phyloP scores from a whole-genome alignment of 1,140 invertebrate species.

The Tetramorium parvispinum region DNA sequence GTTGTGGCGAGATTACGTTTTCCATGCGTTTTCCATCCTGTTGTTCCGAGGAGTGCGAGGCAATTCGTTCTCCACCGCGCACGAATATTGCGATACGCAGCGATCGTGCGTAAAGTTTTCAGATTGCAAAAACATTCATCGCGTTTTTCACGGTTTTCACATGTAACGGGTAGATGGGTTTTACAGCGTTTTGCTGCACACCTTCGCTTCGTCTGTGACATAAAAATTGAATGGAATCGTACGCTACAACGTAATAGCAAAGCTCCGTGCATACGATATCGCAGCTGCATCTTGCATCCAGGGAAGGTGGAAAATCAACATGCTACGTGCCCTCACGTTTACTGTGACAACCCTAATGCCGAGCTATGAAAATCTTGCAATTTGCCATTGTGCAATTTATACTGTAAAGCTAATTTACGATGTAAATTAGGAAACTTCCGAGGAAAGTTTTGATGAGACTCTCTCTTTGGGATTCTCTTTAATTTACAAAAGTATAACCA shows the following conservation, averaged over 20 bases:
- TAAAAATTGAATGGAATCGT: conserved; percentile 10
- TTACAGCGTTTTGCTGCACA: conserved; percentile 8
- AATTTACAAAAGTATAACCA: not conserved
- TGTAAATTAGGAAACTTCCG: not conserved
- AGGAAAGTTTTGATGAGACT: not conserved
- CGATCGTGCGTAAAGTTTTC: not conserved
- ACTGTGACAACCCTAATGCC: not conserved
- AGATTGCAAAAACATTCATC: not conserved
- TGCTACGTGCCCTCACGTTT: not conserved
- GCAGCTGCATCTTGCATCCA: not conserved
- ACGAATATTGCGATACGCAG: not conserved
- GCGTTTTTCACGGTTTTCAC: not conserved
- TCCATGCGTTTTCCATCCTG: too few species aligned
- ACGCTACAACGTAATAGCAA: not conserved
- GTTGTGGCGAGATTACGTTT: not conserved
- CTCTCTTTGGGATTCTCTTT: not conserved
- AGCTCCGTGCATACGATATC: not conserved
- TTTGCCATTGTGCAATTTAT: not conserved
- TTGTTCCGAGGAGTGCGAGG: not conserved
- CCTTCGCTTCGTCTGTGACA: conserved; percentile 14
- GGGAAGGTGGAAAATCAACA: not conserved
- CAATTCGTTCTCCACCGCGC: not conserved
- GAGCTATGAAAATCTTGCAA: not conserved
- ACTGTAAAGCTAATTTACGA: not conserved
- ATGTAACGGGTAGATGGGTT: conserved; percentile 35